Evolutionary conservation across 2,113 vertebrate species (phyloP).

Genomic region (Oncorhynchus kisutch): DNA sequence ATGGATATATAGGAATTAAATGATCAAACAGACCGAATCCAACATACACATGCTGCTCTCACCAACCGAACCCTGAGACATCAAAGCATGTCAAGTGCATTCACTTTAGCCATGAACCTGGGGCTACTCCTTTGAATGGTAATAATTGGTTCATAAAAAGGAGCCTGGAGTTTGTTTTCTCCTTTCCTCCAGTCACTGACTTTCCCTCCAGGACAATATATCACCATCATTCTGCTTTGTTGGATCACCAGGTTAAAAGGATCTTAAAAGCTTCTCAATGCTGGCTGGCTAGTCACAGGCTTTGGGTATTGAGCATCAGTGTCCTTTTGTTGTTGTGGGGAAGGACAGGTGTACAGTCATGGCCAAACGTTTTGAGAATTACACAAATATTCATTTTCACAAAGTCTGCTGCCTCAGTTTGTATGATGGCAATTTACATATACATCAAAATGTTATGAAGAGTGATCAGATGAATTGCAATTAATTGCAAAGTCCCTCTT

Average conservation of each 20-base stretch:
- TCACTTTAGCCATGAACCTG: background rate
- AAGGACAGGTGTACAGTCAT: too few relatives aligned
- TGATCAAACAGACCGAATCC: background rate
- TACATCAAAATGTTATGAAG: too few relatives aligned
- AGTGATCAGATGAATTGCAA: too few relatives aligned
- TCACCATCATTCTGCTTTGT: slow-evolving; percentile 18
- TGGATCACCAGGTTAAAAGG: slow-evolving; percentile 17
- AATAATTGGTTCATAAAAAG: background rate
- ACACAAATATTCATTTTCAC: too few relatives aligned
- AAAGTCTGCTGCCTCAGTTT: too few relatives aligned
- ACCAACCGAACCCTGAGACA: background rate
- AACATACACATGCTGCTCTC: background rate
- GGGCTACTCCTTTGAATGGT: slow-evolving; percentile 6
- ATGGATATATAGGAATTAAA: background rate
- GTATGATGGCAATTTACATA: too few relatives aligned
- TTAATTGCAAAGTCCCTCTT: too few relatives aligned
- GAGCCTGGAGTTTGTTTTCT: background rate
- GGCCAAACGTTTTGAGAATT: too few relatives aligned
- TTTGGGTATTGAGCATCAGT: background rate
- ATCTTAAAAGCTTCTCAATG: slow-evolving; percentile 6
- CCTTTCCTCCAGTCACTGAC: background rate
- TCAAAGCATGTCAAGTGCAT: slow-evolving; percentile 20
- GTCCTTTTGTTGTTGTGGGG: background rate
- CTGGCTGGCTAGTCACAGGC: background rate
- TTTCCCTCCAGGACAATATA: slow-evolving; percentile 2